These are phyloP conservation scores for Bombus waltoni DNA, from an alignment of 1,140 invertebrate genomes.

Conservation along the genomic window DNA sequence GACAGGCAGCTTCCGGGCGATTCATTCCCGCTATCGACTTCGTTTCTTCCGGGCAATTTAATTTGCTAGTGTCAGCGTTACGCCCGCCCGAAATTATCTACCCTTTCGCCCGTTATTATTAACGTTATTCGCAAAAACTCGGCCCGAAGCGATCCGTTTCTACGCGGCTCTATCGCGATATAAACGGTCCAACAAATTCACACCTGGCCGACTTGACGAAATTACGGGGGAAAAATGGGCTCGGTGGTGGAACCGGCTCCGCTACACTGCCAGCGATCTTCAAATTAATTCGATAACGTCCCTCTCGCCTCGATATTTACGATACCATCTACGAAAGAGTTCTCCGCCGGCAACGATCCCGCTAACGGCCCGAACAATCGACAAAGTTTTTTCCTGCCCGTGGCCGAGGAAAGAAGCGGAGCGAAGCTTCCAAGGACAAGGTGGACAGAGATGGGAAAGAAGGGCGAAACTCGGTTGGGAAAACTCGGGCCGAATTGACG, in stretches of 20 bases:
- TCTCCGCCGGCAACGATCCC: slow-evolving; percentile 41
- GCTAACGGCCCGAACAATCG: slow-evolving; percentile 65
- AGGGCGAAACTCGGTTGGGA: slow-evolving; percentile 16
- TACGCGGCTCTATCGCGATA: not conserved
- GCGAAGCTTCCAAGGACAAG: not conserved
- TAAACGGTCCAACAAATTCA: not conserved
- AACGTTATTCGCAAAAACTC: slow-evolving; percentile 25
- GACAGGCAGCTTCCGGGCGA: slow-evolving; percentile 37
- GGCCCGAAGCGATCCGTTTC: not conserved
- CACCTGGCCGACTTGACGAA: slow-evolving; percentile 11
- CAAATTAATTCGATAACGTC: slow-evolving; percentile 17
- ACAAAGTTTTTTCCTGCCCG: slow-evolving; percentile 54
- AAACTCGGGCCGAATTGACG: slow-evolving; percentile 10
- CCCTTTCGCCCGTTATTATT: slow-evolving; percentile 36
- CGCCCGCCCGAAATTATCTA: slow-evolving; percentile 33
- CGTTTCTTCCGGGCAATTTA: slow-evolving; percentile 47
- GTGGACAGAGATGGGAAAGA: slow-evolving; percentile 9
- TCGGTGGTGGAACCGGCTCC: not conserved
- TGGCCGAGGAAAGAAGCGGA: too few relatives aligned
- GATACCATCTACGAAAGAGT: slow-evolving; percentile 37
- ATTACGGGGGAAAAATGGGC: not conserved
- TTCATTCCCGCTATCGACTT: slow-evolving; percentile 33
- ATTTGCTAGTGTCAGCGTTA: slow-evolving; percentile 36
- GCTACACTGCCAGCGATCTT: not conserved
- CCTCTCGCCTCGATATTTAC: slow-evolving; percentile 12